phyloP scores from a whole-genome alignment of 2,888 invertebrate genomes.

The Epiblema foenella region DNA sequence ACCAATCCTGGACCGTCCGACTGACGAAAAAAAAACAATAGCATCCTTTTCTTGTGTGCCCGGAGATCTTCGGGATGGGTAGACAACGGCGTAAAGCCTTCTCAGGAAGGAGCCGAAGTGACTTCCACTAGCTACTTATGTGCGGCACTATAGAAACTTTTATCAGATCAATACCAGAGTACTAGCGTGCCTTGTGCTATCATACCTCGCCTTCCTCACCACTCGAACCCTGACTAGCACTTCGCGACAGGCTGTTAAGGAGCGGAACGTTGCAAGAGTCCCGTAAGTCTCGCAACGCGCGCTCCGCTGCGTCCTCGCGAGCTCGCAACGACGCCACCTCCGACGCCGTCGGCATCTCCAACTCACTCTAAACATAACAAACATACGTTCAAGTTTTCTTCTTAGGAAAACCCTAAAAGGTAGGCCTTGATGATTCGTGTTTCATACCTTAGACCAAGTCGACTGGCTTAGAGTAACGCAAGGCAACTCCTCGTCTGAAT shows the following conservation, averaged over 20 bases:
- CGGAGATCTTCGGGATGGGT: no score
- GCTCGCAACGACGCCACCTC: conserved; percentile 56
- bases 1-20: no score
- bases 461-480: conserved; percentile 54
- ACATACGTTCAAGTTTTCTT: neutral
- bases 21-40: no score
- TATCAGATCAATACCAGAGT: no score
- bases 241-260: conserved; percentile 11
- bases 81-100: no score
- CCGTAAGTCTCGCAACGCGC: conserved; percentile 51
- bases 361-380: conserved; percentile 49
- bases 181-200: no score
- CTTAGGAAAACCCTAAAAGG: neutral
- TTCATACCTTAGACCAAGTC: conserved; percentile 15
- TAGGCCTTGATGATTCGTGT: neutral
- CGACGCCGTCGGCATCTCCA: conserved; percentile 60
- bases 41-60: no score
- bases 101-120: no score
- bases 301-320: conserved; percentile 54
- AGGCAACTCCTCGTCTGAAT: conserved; percentile 60
- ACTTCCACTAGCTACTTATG: no score
- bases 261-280: conserved; percentile 42
- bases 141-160: no score
- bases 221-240: conserved; percentile 52
- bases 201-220: conserved; percentile 57